Evolutionary conservation across 2,888 invertebrate species (phyloP), one percentile per base, ranked within the genome.

Genomic region (Hypsopygia costalis): DNA sequence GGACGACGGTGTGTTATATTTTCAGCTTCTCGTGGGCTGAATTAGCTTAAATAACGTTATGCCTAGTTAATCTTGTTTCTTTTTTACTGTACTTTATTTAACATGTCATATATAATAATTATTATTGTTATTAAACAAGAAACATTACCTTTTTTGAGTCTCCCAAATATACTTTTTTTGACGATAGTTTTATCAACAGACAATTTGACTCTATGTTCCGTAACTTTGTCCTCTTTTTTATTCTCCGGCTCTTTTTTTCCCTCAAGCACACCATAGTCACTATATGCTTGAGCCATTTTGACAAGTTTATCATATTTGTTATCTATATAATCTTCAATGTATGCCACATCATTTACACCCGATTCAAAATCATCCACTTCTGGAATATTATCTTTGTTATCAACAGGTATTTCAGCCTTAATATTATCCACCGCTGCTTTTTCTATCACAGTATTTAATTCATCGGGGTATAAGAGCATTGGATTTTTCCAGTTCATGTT

Each of bases 261-360:
- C 32, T 74, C 62, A 0, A 86, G 30, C 0, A 87, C 83, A 1
- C 86, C 87, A 42, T 87, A 87, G 38, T 87, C 87, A 43, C 86
- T 87, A 25, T 87, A 87, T 0, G 86, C 86, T 61, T 87, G 86
- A 0, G 83, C 81, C 57, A 80, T 61, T 47, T 67, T 55, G 0
- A 58, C 70, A 8, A 78, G 38, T 34, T 62, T 75, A 11, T 67
- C 62, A 36, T 70, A 68, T 49, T 75, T 79, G 29, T 56, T 64
- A 9, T 62, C 55, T 1, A 72, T 30, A 54, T 81, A 80, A 31
- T 77, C 74, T 53, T 82, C 78, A 1, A 80, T 51, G 29, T 82
- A 80, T 35, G 85, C 69, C 0, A 68, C 44, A 34, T 85, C 80
- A 1, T 55, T 62, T 0, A 61, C n/a, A 11, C 58, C 50, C 4